Conservation (phyloP, 92 coral and sea anemone species). For the Phenganax subtilis region DNA sequence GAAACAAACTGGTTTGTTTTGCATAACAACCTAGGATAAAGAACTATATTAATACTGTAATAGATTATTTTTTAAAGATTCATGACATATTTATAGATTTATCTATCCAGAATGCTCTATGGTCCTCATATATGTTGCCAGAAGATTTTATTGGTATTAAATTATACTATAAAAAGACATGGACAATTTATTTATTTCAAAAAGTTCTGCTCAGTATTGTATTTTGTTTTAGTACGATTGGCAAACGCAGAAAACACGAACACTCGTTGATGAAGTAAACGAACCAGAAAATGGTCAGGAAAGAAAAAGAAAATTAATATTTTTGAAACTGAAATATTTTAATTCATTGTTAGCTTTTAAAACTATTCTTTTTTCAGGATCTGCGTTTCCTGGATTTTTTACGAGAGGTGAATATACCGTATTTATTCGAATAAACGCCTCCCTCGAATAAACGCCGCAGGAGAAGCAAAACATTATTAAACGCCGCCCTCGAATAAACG, state of each 20-base stretch:
- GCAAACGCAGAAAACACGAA: conserved; percentile 48
- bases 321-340: too few species aligned
- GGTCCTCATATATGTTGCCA: conserved; percentile 61
- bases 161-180: neutral
- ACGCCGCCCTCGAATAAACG: too few species aligned
- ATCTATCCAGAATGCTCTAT: conserved; percentile 52
- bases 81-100: conserved; percentile 38
- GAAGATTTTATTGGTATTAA: conserved; percentile 53
- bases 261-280: conserved; percentile 60
- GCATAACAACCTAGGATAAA: neutral
- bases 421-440: too few species aligned
- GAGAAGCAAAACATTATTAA: too few species aligned
- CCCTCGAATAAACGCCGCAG: too few species aligned
- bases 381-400: conserved; percentile 61
- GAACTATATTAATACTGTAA: neutral
- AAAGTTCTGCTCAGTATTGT: neutral
- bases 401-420: neutral
- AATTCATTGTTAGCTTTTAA: too few species aligned
- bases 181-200: neutral
- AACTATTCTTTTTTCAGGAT: conserved; percentile 31
- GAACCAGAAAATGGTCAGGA: conserved; percentile 50
- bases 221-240: conserved; percentile 62
- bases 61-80: neutral
- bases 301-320: too few species aligned
- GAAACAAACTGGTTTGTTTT: conserved; percentile 57